Percentiles rank a stretch among this genome's conserved stretches.
Conservation (phyloP, 2,113 vertebrate species). For the Chrysemys picta region DNA sequence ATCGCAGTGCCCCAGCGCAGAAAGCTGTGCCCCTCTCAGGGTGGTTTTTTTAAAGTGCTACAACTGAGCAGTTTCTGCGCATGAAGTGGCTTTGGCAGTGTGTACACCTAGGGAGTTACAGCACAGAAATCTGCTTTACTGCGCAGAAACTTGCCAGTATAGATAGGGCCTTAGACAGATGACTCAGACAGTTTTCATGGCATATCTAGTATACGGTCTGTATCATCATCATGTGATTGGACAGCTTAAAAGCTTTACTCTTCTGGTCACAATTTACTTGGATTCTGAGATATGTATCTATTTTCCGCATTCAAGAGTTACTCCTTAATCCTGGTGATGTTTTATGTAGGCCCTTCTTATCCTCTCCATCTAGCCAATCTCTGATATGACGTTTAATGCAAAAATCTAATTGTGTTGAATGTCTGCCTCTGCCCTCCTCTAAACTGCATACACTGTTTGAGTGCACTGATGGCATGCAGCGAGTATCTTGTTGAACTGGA, state of each 20-base stretch:
- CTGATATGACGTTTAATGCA: slow-evolving; percentile 33
- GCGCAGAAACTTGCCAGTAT: too few relatives aligned
- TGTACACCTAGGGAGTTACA: too few relatives aligned
- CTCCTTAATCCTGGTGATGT: background rate
- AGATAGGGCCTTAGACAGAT: background rate
- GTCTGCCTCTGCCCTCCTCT: slow-evolving; percentile 52
- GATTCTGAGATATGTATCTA: background rate
- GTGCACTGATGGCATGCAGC: background rate
- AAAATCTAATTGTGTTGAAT: slow-evolving; percentile 37
- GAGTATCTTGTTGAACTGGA: background rate
- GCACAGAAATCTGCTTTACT: too few relatives aligned
- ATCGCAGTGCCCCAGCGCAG: too few relatives aligned
- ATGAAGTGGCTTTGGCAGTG: too few relatives aligned
- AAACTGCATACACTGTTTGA: slow-evolving; percentile 26
- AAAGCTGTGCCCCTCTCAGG: too few relatives aligned
- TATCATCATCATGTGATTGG: background rate
- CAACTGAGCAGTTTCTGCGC: too few relatives aligned
- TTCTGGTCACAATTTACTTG: background rate
- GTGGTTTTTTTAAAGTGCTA: too few relatives aligned
- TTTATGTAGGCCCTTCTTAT: slow-evolving; percentile 20
- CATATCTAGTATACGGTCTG: background rate
- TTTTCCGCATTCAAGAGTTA: background rate
- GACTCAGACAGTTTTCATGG: background rate
- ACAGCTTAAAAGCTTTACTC: slow-evolving; percentile 12
- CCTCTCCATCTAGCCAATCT: slow-evolving; percentile 11